Evolutionary conservation across 2,888 invertebrate genomes (phyloP).

Genomic region (Campoplex nolae): DNA sequence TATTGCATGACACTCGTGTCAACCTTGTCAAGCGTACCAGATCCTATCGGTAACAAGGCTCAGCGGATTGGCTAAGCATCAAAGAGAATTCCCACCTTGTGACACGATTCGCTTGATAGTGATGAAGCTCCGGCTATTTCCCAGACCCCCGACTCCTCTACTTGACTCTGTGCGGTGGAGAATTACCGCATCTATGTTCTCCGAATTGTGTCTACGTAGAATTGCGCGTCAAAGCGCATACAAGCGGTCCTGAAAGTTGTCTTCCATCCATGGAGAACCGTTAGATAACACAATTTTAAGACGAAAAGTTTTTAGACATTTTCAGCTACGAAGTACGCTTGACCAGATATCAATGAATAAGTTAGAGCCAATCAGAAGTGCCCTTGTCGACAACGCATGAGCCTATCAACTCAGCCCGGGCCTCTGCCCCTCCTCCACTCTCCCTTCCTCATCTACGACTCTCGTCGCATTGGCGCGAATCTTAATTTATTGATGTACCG

Average conservation of each 20-base stretch:
- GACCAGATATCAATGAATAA: neutral
- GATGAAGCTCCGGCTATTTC: conserved; percentile 50
- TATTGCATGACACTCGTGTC: conserved; percentile 44
- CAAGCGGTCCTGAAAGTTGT: neutral
- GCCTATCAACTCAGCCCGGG: neutral
- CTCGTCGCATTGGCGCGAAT: neutral
- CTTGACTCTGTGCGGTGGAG: conserved; percentile 3
- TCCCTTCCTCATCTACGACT: neutral
- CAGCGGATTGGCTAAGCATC: conserved; percentile 70
- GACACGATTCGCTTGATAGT: conserved; percentile 71
- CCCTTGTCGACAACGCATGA: neutral
- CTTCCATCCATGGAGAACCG: neutral
- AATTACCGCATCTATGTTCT: conserved; percentile 7
- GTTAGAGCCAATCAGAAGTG: neutral
- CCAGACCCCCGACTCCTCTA: neutral
- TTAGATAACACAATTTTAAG: neutral
- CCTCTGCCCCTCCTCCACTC: neutral
- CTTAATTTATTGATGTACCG: no score
- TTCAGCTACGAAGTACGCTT: neutral
- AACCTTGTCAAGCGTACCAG: conserved; percentile 23
- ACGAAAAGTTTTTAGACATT: neutral
- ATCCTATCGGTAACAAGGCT: conserved; percentile 56
- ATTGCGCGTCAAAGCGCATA: neutral
- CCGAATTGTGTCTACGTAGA: conserved; percentile 5
- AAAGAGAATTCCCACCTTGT: conserved; percentile 78